A percentile compares a stretch with the other conserved stretches of the same genome.
phyloP scores from a whole-genome alignment of 2,797 vertebrate species.

The Carcharodon carcharias region DNA sequence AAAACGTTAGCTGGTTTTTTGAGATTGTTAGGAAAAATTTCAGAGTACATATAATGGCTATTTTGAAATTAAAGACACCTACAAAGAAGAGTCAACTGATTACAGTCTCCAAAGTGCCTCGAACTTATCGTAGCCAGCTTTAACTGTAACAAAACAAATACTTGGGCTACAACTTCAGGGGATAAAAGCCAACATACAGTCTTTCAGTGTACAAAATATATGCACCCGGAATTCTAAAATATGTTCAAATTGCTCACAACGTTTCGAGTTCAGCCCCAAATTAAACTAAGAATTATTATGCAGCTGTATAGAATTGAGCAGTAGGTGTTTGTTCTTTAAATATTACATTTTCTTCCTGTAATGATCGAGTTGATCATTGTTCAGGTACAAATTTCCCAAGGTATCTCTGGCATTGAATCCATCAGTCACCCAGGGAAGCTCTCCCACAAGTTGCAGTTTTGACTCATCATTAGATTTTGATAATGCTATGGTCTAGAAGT shows the following conservation, averaged over 20 bases:
- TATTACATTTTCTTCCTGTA: background rate
- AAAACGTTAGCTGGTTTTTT: background rate
- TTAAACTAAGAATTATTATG: background rate
- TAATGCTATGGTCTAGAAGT: background rate
- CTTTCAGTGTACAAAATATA: background rate
- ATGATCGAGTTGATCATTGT: background rate
- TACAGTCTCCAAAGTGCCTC: background rate
- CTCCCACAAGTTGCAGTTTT: background rate
- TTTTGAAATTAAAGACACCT: background rate
- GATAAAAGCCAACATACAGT: background rate
- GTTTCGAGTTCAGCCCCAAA: background rate
- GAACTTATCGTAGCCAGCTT: background rate
- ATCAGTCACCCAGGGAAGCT: background rate
- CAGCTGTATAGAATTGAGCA: background rate
- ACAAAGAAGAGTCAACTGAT: background rate
- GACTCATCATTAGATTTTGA: background rate
- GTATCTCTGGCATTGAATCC: background rate
- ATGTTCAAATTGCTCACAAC: background rate
- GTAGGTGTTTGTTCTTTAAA: background rate
- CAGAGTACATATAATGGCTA: background rate
- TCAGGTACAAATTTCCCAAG: background rate
- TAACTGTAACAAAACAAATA: background rate
- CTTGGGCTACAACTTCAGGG: background rate
- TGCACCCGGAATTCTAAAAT: background rate
- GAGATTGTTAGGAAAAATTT: background rate